Evolutionary conservation across 2,113 vertebrate species (phyloP), one percentile per base, ranked within the genome.

Genomic region (Cololabis saira): DNA sequence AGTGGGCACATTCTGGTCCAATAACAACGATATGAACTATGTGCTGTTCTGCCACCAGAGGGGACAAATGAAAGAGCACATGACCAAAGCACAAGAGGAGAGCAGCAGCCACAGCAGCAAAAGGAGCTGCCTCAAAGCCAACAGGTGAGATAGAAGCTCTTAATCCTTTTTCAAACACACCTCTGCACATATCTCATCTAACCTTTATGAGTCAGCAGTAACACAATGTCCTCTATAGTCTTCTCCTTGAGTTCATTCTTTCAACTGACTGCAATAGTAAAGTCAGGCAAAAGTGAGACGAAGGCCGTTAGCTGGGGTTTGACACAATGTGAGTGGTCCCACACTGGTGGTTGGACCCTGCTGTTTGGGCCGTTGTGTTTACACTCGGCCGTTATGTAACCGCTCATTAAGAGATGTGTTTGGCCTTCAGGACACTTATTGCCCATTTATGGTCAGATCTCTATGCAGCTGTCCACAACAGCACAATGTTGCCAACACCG

Each of bases 71-170:
- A 91, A 87, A 74, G 55, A 81, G 42, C 81, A 19, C 0, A 77
- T 61, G 86, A 61, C 80, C 90, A 41, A 94, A 70, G 84, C 86
- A 85, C 70, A 94, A 87, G 89, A 97, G 91, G 88, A 96, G 92
- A 67, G 19, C 13, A 15, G 0, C 80, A 58, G 85, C 65, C 82
- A 90, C 21, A 96, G 63, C 87, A 86, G 88, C 70, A 96, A 94
- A 83, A 96, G 94, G 93, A 96, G 97, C 87, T 98, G 96, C 70
- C 93, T 99, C 71, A 99, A 95, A 88, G 67, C 86, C 0, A 90
- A 90, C 85, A 95, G 96, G 98, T 98, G 83, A 95, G 95, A 17
- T 52, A 61, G 6, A 37, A 11, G 10, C 33, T 9, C 6, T 37
- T 7, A 37, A 37, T 37, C 33, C 33, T 37, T 37, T 37, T 11